These are phyloP conservation scores for Molossus alvarezi DNA, from an alignment of 2,797 vertebrate genomes.

Conservation along the genomic window DNA sequence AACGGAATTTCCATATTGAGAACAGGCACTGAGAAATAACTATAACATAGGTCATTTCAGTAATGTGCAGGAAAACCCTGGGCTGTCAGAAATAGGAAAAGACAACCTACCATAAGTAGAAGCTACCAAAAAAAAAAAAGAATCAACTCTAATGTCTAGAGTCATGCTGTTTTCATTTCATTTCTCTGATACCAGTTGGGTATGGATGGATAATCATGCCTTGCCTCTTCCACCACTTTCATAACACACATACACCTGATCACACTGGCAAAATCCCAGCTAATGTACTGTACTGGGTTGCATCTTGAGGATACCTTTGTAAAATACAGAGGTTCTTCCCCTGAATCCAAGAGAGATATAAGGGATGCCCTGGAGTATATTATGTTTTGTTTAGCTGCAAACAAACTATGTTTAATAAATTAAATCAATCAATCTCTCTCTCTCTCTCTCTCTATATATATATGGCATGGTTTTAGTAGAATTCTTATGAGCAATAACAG, in stretches of 20 bases:
- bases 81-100: neutral
- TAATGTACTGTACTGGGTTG: neutral
- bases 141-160: neutral
- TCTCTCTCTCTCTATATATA: no score
- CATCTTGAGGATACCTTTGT: neutral
- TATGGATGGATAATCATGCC: neutral
- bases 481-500: conserved; percentile 19
- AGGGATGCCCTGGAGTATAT: neutral
- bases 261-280: neutral
- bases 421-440: neutral
- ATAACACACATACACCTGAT: neutral
- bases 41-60: conserved; percentile 25
- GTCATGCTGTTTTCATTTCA: neutral
- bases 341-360: neutral
- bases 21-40: neutral
- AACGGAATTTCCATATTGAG: conserved; percentile 19
- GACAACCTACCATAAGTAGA: neutral
- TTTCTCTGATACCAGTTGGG: neutral
- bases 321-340: neutral
- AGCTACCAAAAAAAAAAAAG: neutral
- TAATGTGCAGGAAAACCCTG: neutral
- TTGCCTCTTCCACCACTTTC: neutral
- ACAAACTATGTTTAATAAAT: conserved; percentile 26
- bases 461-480: neutral
- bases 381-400: conserved; percentile 24